phyloP scores from a whole-genome alignment of 2,113 vertebrate genomes.

The Seriola dumerili region DNA sequence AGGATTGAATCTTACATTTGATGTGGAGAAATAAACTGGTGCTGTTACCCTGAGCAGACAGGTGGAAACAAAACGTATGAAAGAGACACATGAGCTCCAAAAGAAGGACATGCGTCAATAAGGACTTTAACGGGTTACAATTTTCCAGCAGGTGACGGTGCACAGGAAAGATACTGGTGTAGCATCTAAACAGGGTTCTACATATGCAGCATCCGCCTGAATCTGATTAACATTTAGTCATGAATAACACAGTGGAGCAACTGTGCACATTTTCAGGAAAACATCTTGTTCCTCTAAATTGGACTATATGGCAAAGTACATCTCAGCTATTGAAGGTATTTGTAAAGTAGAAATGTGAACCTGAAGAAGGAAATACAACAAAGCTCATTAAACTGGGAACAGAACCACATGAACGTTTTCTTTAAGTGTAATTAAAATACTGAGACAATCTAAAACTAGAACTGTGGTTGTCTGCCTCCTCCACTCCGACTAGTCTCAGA shows the following conservation, averaged over 20 bases:
- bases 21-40: neutral
- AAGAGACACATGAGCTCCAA: too few species aligned
- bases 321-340: neutral
- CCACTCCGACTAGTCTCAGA: too few species aligned
- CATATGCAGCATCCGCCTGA: neutral
- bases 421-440: neutral
- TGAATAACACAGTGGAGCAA: neutral
- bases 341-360: neutral
- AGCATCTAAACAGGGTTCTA: neutral
- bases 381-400: neutral
- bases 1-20: neutral
- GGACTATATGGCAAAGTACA: neutral
- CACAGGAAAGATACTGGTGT: neutral
- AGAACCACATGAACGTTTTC: neutral
- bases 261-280: neutral
- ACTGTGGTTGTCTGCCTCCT: too few species aligned
- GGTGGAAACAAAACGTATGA: too few species aligned
- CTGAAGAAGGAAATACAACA: too few species aligned
- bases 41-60: too few species aligned
- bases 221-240: constrained; percentile 14
- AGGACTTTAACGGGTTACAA: neutral
- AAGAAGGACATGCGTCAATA: neutral
- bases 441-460: too few species aligned
- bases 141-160: neutral
- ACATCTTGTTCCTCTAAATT: neutral